phyloP scores from a whole-genome alignment of 2,888 invertebrate species.

The Euzophera pinguis region DNA sequence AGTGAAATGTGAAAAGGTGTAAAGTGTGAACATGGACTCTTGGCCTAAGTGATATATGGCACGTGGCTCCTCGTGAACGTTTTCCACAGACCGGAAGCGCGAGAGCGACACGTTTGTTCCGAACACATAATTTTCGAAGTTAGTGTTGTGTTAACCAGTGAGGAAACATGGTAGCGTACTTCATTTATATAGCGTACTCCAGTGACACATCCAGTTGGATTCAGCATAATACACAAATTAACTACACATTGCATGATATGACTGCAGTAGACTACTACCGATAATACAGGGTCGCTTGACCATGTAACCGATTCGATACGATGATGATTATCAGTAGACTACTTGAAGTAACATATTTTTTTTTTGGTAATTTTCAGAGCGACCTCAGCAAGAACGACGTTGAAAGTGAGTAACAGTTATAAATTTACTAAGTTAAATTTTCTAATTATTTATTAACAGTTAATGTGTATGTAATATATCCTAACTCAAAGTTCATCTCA shows the following conservation, averaged over 20 bases:
- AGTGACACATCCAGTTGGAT: constrained; percentile 13
- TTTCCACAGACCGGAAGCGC: constrained; percentile 69
- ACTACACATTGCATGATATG: constrained; percentile 50
- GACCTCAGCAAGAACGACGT: constrained; percentile 92
- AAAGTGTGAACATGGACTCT: constrained; percentile 67
- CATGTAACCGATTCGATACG: too few species aligned
- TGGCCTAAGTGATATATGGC: constrained; percentile 51
- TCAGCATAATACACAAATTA: constrained; percentile 41
- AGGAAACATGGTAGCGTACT: constrained; percentile 52
- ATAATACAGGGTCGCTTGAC: too few species aligned
- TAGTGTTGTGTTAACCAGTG: constrained; percentile 65
- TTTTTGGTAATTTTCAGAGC: constrained; percentile 85
- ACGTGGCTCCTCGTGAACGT: constrained; percentile 45
- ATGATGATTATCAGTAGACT: too few species aligned
- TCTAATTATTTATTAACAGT: constrained; percentile 11
- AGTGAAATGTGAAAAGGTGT: constrained; percentile 73
- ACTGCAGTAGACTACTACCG: constrained; percentile 27
- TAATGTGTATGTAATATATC: not conserved
- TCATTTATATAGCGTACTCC: constrained; percentile 35
- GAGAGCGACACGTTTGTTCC: constrained; percentile 41
- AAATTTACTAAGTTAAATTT: too few species aligned
- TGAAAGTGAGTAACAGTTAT: constrained; percentile 89
- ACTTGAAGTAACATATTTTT: constrained; percentile 60
- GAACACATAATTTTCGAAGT: constrained; percentile 28
- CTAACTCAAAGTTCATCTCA: not conserved